Conservation (phyloP, 2,888 invertebrate species). For the Villa cingulata region DNA sequence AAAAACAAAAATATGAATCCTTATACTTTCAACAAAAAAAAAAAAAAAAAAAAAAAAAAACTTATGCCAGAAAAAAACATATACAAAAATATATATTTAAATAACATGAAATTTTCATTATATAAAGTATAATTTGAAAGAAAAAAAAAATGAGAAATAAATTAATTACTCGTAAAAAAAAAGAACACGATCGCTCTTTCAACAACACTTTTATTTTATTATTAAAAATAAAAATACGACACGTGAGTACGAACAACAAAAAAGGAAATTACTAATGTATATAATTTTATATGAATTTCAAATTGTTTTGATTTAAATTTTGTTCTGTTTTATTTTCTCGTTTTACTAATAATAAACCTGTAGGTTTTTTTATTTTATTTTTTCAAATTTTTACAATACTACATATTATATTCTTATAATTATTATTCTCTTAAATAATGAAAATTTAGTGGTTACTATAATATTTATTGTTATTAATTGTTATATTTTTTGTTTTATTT, state of each 20-base stretch:
- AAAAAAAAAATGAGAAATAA: constrained; percentile 1
- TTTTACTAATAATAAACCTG: not conserved
- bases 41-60: constrained; percentile 6
- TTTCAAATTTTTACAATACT: too few relatives aligned
- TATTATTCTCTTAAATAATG: too few relatives aligned
- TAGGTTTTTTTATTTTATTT: not conserved
- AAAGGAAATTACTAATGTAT: not conserved
- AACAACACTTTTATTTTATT: constrained; percentile 11
- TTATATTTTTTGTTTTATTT: too few relatives aligned
- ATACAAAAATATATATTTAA: not conserved
- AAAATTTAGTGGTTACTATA: too few relatives aligned
- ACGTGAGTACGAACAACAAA: constrained; percentile 14
- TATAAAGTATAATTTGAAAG: constrained; percentile 3
- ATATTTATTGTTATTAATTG: too few relatives aligned
- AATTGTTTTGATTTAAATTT: not conserved
- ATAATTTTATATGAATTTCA: not conserved
- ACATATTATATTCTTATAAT: too few relatives aligned
- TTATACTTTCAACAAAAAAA: too few relatives aligned
- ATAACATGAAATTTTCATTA: not conserved
- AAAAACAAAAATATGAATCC: constrained; percentile 1
- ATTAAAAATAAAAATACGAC: constrained; percentile 5
- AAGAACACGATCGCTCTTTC: constrained; percentile 10
- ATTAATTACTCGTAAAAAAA: constrained; percentile 3
- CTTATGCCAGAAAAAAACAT: too few relatives aligned
- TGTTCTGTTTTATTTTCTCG: not conserved